Evolutionary conservation across 1,140 invertebrate species (phyloP), one percentile per base, ranked within the genome.

Genomic region (Musca domestica): DNA sequence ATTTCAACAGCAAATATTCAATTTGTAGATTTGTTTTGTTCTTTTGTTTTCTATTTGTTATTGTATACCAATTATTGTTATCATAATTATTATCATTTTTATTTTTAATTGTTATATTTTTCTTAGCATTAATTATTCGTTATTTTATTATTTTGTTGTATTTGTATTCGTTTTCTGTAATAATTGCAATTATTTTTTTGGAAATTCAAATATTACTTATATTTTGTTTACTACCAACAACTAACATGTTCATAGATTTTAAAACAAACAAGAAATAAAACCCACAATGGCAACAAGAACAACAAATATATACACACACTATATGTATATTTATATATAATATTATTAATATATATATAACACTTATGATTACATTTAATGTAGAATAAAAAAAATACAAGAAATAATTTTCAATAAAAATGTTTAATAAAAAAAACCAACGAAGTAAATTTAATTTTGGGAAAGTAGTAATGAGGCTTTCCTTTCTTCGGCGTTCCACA

Each of bases 301-400:
- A 4, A 49, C 47, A 49, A 49, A 41, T 51, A 22, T 41, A 41
- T 10, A 41, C 34, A 41, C 34, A 41, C 34, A 10, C 6, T 41
- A 41, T 41, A 10, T 41, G 12, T 41, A 41, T 41, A 10, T 41
- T 10, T 41, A 41, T 41, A 41, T 51, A 51, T 51, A 20, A 10
- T 51, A 51, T 51, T 51, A 51, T 12, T 46, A 12, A 46, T 12
- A 46, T 46, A 22, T 51, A 30, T 58, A 56, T 58, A n/a, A 58
- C 54, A 58, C 54, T 58, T 58, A 58, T 58, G 54, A 58, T 58
- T 58, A 58, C 54, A 58, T 58, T 58, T 64, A 64, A 47, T 64
- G 47, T 64, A 47, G 47, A 19, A 19, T 64, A 49, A 64, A 47
- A 22, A 41, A 4, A 20, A 64, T 19, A 41, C 3, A 22, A 47